Evolutionary conservation across 2,113 vertebrate genomes (phyloP).

Genomic region (Panthera uncia): DNA sequence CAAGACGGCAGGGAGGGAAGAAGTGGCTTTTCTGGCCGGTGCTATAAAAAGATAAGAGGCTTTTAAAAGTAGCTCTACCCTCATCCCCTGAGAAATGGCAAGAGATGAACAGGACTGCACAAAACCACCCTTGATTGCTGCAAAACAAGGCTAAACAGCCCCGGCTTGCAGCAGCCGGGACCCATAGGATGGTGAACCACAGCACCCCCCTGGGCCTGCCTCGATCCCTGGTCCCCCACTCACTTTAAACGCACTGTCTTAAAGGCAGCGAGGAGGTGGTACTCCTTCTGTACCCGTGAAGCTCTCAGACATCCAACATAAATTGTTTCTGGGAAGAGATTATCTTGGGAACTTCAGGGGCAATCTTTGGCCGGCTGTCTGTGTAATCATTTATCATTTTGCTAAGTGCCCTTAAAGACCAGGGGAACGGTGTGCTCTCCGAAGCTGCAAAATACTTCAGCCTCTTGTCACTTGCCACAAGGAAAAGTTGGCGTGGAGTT

Average conservation of each 20-base stretch:
- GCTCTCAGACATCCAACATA: slow-evolving; percentile 1
- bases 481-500: slow-evolving; percentile 23
- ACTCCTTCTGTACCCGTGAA: not conserved
- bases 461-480: slow-evolving; percentile 40
- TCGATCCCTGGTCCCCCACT: not conserved
- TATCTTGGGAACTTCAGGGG: slow-evolving; percentile 37
- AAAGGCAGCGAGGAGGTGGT: not conserved
- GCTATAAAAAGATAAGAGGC: slow-evolving; percentile 23
- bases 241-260: not conserved
- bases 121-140: slow-evolving; percentile 14
- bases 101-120: not conserved
- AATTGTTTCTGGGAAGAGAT: slow-evolving; percentile 54
- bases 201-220: not conserved
- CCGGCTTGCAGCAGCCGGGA: not conserved
- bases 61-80: slow-evolving; percentile 56
- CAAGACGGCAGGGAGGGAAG: slow-evolving; percentile 18
- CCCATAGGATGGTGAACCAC: not conserved
- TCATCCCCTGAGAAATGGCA: not conserved
- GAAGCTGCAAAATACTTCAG: not conserved
- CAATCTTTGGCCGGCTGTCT: not conserved
- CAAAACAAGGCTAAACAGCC: slow-evolving; percentile 15
- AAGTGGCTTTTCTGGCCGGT: not conserved
- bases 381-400: slow-evolving; percentile 64
- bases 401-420: slow-evolving; percentile 42
- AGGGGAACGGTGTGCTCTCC: slow-evolving; percentile 28